phyloP scores from a whole-genome alignment of 2,888 invertebrate genomes.

The Conistra vaccinii region DNA sequence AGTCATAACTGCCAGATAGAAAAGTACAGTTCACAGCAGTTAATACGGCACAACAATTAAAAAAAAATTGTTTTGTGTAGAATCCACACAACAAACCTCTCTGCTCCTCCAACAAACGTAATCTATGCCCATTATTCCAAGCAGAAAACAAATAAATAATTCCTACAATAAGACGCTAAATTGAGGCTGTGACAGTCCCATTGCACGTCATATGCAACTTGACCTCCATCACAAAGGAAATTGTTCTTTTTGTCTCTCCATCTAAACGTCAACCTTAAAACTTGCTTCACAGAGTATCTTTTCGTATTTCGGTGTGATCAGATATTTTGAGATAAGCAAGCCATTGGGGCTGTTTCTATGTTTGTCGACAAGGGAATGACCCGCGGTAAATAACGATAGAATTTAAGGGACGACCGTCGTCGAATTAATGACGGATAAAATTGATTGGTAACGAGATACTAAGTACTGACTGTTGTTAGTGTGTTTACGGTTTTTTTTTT shows the following conservation, averaged over 20 bases:
- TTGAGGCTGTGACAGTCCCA: conserved; percentile 71
- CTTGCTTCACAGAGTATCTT: background rate
- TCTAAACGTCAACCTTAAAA: conserved; percentile 20
- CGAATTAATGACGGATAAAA: conserved; percentile 26
- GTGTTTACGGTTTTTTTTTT: background rate
- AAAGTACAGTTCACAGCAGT: background rate
- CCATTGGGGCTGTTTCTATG: conserved; percentile 47
- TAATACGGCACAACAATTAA: background rate
- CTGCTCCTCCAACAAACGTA: conserved; percentile 15
- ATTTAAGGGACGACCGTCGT: conserved; percentile 33
- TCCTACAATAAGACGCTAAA: conserved; percentile 75
- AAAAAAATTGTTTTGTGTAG: background rate
- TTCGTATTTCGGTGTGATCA: background rate
- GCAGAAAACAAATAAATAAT: conserved; percentile 78
- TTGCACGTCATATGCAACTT: conserved; percentile 72
- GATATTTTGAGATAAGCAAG: conserved; percentile 60
- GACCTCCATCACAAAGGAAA: conserved; percentile 61
- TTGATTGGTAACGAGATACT: conserved; percentile 45
- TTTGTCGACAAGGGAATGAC: conserved; percentile 54
- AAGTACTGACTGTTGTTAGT: conserved; percentile 14
- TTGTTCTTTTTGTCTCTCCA: conserved; percentile 31
- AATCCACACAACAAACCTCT: background rate
- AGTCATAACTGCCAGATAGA: background rate
- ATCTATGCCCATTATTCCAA: conserved; percentile 46
- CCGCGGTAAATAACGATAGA: conserved; percentile 38